phyloP scores from a whole-genome alignment of 2,888 invertebrate genomes.

The Drosophila austrosaltans region DNA sequence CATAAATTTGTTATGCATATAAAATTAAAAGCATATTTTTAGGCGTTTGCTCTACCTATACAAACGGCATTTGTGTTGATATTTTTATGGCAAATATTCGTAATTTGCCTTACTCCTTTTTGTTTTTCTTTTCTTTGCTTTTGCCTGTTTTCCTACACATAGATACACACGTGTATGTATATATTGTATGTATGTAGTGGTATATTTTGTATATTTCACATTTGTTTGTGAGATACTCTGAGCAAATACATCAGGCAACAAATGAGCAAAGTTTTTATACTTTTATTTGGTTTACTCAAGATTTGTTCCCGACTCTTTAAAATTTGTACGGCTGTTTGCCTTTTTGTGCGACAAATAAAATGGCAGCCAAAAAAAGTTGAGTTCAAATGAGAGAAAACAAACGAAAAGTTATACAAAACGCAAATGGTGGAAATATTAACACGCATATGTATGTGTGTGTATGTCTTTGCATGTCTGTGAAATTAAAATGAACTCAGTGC shows the following conservation, averaged over 20 bases:
- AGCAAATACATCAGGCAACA: conserved; percentile 42
- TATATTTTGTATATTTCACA: not conserved
- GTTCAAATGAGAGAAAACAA: conserved; percentile 57
- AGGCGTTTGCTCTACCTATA: conserved; percentile 42
- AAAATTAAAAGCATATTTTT: conserved; percentile 80
- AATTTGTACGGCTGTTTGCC: conserved; percentile 6
- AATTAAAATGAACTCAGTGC: conserved; percentile 66
- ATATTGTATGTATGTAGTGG: conserved; percentile 6
- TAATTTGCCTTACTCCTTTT: conserved; percentile 55
- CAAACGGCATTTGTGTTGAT: conserved; percentile 57
- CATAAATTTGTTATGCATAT: conserved; percentile 79
- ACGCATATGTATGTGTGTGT: conserved; percentile 54
- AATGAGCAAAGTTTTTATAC: conserved; percentile 72
- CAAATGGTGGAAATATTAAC: conserved; percentile 68
- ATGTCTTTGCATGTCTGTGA: conserved; percentile 40
- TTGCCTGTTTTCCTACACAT: conserved; percentile 14
- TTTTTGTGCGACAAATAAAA: conserved; percentile 40
- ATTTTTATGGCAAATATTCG: conserved; percentile 60
- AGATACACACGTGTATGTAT: conserved; percentile 22
- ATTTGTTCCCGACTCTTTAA: conserved; percentile 17
- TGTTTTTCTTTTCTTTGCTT: not conserved
- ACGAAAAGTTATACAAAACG: conserved; percentile 47
- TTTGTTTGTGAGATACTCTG: conserved; percentile 39
- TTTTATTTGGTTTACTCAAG: conserved; percentile 61
- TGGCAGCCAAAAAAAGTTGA: conserved; percentile 42